Evolutionary conservation across 2,113 vertebrate species (phyloP).

Genomic region (Acrocephalus arundinaceus): DNA sequence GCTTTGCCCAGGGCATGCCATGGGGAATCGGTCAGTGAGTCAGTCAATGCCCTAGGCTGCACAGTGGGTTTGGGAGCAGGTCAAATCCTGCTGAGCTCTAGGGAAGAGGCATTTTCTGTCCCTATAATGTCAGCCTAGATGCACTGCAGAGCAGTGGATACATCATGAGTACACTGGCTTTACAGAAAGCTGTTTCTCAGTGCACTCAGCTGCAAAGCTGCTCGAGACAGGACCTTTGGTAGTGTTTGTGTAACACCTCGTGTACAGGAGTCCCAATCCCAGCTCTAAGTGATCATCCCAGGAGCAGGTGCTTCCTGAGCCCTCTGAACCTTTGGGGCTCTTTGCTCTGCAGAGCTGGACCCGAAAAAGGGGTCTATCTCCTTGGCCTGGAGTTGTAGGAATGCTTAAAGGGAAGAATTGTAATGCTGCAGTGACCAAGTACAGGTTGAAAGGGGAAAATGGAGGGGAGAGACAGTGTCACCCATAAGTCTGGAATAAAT

Average conservation of each 20-base stretch:
- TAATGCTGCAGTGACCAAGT: neutral
- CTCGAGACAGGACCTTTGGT: neutral
- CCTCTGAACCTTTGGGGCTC: neutral
- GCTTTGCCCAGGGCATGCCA: neutral
- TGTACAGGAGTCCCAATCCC: neutral
- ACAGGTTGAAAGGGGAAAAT: neutral
- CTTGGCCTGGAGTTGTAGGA: neutral
- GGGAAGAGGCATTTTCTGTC: neutral
- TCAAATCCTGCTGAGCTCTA: neutral
- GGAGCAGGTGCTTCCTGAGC: neutral
- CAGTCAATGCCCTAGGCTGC: neutral
- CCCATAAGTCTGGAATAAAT: neutral
- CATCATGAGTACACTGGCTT: neutral
- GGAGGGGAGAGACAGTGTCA: neutral
- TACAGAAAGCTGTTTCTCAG: neutral
- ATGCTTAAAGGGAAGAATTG: neutral
- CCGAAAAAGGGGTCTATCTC: neutral
- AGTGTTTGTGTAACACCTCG: neutral
- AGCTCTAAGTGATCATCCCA: neutral
- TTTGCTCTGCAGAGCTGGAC: neutral
- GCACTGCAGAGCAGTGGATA: neutral
- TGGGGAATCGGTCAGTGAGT: fast-evolving
- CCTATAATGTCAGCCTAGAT: neutral
- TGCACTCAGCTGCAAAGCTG: neutral
- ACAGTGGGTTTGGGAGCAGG: neutral